Evolutionary conservation across 2,888 invertebrate species (phyloP), one percentile per base, ranked within the genome.

Genomic region (Plagiodera versicolora): DNA sequence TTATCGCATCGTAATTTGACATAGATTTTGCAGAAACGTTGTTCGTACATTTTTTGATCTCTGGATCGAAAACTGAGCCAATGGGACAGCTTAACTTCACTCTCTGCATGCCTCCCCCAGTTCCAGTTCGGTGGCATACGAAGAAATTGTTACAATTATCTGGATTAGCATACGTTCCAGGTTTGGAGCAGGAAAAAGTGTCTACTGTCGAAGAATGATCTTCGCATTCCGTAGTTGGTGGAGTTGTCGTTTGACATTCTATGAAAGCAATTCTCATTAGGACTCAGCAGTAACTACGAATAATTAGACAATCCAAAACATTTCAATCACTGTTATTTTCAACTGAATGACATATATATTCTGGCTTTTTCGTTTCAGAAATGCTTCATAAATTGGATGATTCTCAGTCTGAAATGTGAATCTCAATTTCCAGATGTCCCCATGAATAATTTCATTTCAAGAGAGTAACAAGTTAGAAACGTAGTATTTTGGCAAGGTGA

Each of bases 111-210:
- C 17, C 24, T 11, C 20, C 32, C 1, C 20, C 14, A 17, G 45
- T 28, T 5, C 30, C 28, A n/a, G 9, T 17, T 70, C 83, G 85
- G 64, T 79, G 72, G 65, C 85, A 85, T 48, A 81, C 79, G 67
- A 83, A 85, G 71, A 83, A 85, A 69, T 81, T 82, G 52, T 78
- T 80, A 61, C 84, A 84, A 67, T 84, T 79, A 24, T 75, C 68
- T 14, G 76, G 77, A 71, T 84, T n/a, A 5, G 44, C 8, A 19
- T 17, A 18, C 6, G 14, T 11, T 44, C 44, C 14, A 1, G 52
- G 44, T 2, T 53, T 44, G 20, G 52, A 19, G 16, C 39, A 19
- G 16, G 52, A 20, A 1, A 20, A 44, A n/a, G n/a, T 44, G 24
- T n/a, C 39, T 9, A 6, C 14, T 6, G 39, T 39, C 39, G 39